These are phyloP conservation scores for Umimayanthus chanpuru DNA, from an alignment of 92 coral and sea anemone genomes.

Conservation along the genomic window DNA sequence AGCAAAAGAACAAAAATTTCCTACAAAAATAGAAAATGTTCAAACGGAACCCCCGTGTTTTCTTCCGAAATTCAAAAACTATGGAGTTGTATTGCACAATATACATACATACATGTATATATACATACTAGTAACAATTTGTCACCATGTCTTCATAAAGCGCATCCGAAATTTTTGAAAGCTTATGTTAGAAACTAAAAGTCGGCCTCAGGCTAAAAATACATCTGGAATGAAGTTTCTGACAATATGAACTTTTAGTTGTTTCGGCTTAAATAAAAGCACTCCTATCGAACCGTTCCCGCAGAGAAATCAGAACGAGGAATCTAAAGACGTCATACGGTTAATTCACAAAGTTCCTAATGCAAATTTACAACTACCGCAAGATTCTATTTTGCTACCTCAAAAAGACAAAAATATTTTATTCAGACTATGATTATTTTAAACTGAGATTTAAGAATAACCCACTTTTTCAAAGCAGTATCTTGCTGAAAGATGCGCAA, in stretches of 20 bases:
- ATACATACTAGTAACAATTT: background rate
- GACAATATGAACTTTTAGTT: slow-evolving; percentile 7
- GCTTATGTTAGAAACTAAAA: background rate
- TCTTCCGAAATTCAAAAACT: background rate
- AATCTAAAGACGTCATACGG: slow-evolving; percentile 30
- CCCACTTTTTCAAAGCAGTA: background rate
- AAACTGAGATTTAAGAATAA: background rate
- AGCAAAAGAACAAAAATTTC: background rate
- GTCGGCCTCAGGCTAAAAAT: background rate
- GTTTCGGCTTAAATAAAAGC: slow-evolving; percentile 5
- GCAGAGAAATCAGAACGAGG: slow-evolving; percentile 26
- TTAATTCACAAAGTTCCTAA: background rate
- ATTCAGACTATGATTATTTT: background rate
- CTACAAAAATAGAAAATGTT: background rate
- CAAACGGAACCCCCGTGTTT: background rate
- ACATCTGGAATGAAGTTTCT: background rate
- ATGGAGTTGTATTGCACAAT: background rate
- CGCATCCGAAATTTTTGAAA: background rate
- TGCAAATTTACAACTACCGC: background rate
- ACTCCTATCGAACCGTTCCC: slow-evolving; percentile 20
- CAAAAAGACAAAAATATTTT: background rate
- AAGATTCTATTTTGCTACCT: background rate
- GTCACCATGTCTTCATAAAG: background rate
- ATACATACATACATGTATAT: background rate
- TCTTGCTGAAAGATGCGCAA: background rate